Percentiles rank a stretch among this genome's conserved stretches.
Evolutionary conservation across 2,113 vertebrate species (phyloP).

Genomic region (Argyrosomus japonicus): DNA sequence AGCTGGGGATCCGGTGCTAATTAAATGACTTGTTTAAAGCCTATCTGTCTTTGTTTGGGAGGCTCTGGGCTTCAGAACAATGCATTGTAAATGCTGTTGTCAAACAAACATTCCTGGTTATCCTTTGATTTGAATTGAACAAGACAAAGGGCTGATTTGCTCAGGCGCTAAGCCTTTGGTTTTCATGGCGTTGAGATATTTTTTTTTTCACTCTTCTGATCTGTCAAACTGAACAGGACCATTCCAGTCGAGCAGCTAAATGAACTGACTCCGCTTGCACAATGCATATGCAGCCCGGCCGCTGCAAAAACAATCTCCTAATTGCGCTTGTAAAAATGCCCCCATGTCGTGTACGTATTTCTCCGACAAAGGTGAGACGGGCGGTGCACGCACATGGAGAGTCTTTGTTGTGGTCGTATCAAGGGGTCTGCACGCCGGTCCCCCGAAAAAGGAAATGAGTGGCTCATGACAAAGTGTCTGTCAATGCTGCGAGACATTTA

Average conservation of each 20-base stretch:
- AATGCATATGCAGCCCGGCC: conserved; percentile 47
- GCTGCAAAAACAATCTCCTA: conserved; percentile 71
- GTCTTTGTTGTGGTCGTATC: conserved; percentile 80
- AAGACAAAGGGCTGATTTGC: conserved; percentile 81
- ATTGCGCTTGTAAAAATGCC: conserved; percentile 77
- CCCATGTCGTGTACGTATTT: conserved; percentile 72
- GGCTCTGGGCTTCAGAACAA: conserved; percentile 81
- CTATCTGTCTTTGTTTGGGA: conserved; percentile 88
- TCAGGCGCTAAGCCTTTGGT: conserved; percentile 73
- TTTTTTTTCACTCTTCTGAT: conserved; percentile 66
- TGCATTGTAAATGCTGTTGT: conserved; percentile 83
- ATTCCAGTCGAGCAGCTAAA: conserved; percentile 65
- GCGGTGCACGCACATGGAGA: conserved; percentile 41
- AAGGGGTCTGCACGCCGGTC: conserved; percentile 62
- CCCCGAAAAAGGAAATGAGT: conserved; percentile 66
- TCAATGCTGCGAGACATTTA: conserved; percentile 64
- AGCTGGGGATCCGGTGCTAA: conserved; percentile 85
- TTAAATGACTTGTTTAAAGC: conserved; percentile 89
- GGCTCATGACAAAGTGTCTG: conserved; percentile 72
- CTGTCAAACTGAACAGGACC: conserved; percentile 75
- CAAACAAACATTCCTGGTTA: conserved; percentile 84
- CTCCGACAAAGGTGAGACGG: conserved; percentile 75
- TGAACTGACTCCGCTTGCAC: conserved; percentile 59
- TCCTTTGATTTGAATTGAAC: conserved; percentile 83
- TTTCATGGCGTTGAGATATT: conserved; percentile 62